phyloP scores from a whole-genome alignment of 2,888 invertebrate genomes.

The Lutraria lutraria region DNA sequence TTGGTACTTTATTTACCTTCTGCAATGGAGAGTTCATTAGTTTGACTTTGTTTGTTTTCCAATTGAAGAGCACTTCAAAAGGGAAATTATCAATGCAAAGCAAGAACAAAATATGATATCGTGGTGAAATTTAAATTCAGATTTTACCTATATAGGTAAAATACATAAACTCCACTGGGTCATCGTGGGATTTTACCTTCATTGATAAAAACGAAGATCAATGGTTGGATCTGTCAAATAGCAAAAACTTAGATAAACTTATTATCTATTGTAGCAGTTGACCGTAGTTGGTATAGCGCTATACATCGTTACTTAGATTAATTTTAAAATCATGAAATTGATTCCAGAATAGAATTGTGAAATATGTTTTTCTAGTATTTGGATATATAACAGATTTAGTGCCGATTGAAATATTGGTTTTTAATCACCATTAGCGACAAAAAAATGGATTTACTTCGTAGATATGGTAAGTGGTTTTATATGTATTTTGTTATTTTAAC shows the following conservation, averaged over 20 bases:
- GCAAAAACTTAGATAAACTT: not conserved
- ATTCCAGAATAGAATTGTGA: not conserved
- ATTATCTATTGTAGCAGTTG: too few species aligned
- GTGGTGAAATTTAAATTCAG: slow-evolving; percentile 38
- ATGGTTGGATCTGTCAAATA: slow-evolving; percentile 9
- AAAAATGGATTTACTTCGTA: slow-evolving; percentile 16
- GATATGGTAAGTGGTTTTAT: slow-evolving; percentile 21
- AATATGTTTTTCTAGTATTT: not conserved
- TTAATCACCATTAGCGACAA: not conserved
- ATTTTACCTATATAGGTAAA: slow-evolving; percentile 46
- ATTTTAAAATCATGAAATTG: not conserved
- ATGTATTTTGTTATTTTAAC: not conserved
- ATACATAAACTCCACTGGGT: slow-evolving; percentile 30
- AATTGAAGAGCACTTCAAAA: slow-evolving; percentile 47
- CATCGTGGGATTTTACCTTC: slow-evolving; percentile 34
- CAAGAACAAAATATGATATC: slow-evolving; percentile 35
- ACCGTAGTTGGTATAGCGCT: not conserved
- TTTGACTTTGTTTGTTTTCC: slow-evolving; percentile 49
- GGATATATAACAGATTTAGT: not conserved
- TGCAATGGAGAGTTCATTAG: slow-evolving; percentile 32
- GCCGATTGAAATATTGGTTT: not conserved
- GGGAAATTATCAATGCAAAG: slow-evolving; percentile 40
- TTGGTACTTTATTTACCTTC: slow-evolving; percentile 30
- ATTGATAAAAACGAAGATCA: slow-evolving; percentile 43
- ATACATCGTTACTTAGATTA: not conserved